Percentiles rank a stretch among this genome's conserved stretches.
These are phyloP conservation scores for Pseudorectes ferrugineus DNA, from an alignment of 2,113 vertebrate species.

Conservation along the genomic window DNA sequence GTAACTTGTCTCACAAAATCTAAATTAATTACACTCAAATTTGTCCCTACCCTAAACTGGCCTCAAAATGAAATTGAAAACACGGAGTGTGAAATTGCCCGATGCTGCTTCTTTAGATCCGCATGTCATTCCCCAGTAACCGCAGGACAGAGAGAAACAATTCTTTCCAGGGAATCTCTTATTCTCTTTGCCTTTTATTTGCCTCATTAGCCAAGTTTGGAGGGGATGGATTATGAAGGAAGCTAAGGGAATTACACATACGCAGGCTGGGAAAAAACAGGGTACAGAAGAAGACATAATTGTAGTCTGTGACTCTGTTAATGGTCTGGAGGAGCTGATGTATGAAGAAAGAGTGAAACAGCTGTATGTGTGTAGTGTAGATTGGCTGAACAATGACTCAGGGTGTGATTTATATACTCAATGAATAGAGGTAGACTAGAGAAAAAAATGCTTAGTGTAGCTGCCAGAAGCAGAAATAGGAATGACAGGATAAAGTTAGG, in stretches of 20 bases:
- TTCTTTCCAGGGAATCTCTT: slow-evolving; percentile 36
- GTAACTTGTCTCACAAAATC: slow-evolving; percentile 56
- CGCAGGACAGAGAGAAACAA: not conserved
- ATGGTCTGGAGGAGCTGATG: not conserved
- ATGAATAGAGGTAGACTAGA: not conserved
- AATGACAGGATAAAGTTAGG: not conserved
- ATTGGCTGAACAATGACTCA: not conserved
- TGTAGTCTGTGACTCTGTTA: not conserved
- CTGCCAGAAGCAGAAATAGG: not conserved
- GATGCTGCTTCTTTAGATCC: not conserved
- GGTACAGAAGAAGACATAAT: not conserved
- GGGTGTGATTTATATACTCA: not conserved
- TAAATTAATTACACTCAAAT: slow-evolving; percentile 65
- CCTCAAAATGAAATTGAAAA: slow-evolving; percentile 60
- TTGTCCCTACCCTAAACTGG: slow-evolving; percentile 52
- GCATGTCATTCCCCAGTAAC: not conserved
- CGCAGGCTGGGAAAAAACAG: not conserved
- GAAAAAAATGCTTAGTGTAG: not conserved
- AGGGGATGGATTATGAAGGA: not conserved
- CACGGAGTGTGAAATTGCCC: slow-evolving; percentile 45
- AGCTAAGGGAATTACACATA: not conserved
- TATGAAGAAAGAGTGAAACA: not conserved
- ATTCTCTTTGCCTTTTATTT: slow-evolving; percentile 27
- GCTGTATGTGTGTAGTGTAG: not conserved
- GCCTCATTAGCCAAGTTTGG: slow-evolving; percentile 30